phyloP scores from a whole-genome alignment of 2,888 invertebrate genomes.

The Polydrusus pterygomalis region DNA sequence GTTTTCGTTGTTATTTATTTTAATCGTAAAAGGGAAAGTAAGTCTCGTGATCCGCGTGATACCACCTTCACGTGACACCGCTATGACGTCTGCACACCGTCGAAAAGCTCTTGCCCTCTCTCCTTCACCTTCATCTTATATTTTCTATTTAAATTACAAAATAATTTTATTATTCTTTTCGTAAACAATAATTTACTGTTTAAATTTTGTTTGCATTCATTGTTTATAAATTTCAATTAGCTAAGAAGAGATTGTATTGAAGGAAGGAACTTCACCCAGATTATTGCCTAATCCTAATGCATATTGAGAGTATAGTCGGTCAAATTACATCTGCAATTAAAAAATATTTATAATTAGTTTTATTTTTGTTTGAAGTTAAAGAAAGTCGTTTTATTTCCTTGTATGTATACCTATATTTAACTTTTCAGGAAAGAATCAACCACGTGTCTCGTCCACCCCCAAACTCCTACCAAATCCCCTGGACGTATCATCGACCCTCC shows the following conservation, averaged over 20 bases:
- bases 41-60: constrained; percentile 2
- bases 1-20: neutral
- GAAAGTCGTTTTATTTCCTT: no score
- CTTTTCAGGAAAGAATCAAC: constrained; percentile 70
- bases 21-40: neutral
- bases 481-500: constrained; percentile 76
- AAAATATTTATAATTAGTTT: no score
- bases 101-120: neutral
- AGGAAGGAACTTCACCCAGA: no score
- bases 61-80: neutral
- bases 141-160: constrained; percentile 7
- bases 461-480: constrained; percentile 76
- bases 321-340: no score
- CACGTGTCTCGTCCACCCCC: constrained; percentile 64
- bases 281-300: no score
- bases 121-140: neutral
- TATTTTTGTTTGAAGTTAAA: no score
- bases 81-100: neutral
- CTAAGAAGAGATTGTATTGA: no score
- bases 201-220: neutral
- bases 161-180: constrained; percentile 2
- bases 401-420: no score
- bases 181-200: constrained; percentile 2
- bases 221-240: no score
- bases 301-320: no score